phyloP scores from a whole-genome alignment of 2,888 invertebrate genomes.

The Philonicus albiceps region DNA sequence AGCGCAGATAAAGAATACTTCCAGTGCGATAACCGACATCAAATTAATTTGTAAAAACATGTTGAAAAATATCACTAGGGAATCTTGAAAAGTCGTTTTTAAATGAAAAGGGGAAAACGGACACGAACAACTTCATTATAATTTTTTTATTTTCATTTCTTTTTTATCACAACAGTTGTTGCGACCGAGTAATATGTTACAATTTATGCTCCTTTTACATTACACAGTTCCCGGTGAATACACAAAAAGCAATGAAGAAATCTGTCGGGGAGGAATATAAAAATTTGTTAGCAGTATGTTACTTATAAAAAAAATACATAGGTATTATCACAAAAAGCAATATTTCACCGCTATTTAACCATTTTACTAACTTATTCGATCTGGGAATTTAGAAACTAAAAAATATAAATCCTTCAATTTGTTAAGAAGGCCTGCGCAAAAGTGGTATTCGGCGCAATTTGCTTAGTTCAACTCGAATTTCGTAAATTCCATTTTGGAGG shows the following conservation, averaged over 20 bases:
- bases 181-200: background rate
- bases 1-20: too few species aligned
- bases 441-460: background rate
- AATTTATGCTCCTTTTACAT: background rate
- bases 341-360: background rate
- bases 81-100: too few species aligned
- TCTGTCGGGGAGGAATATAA: background rate
- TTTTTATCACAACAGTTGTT: constrained; percentile 10
- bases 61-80: too few species aligned
- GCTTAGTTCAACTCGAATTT: background rate
- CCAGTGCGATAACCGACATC: too few species aligned
- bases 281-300: background rate
- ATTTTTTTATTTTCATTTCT: background rate
- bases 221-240: background rate
- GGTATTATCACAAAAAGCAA: constrained; percentile 16
- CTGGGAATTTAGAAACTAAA: background rate
- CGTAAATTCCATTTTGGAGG: background rate
- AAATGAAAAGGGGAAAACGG: too few species aligned
- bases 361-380: background rate
- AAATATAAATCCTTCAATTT: background rate
- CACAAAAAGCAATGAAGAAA: constrained; percentile 13
- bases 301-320: background rate
- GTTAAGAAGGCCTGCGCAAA: background rate
- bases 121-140: background rate
- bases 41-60: too few species aligned